Percentiles rank a stretch among this genome's conserved stretches.
These are phyloP conservation scores for Albula goreensis DNA, from an alignment of 2,113 vertebrate species.

Conservation along the genomic window DNA sequence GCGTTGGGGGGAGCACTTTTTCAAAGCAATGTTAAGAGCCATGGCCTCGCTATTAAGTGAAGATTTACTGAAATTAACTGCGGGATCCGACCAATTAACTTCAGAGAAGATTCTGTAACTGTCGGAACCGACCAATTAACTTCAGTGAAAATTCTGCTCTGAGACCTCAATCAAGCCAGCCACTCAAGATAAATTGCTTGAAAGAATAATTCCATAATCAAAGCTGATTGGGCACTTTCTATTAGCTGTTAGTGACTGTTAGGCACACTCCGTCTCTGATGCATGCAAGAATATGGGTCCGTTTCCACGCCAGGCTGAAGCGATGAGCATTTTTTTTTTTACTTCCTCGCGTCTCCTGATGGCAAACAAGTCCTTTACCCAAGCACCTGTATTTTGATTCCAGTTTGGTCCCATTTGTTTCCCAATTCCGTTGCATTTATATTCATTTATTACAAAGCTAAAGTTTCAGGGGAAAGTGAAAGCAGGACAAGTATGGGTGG, in stretches of 20 bases:
- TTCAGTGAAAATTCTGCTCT: constrained; percentile 26
- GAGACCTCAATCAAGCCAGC: constrained; percentile 18
- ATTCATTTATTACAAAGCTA: too few species aligned
- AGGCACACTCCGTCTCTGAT: neutral
- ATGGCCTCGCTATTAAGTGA: neutral
- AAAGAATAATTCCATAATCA: constrained; percentile 35
- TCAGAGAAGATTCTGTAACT: neutral
- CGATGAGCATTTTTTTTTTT: neutral
- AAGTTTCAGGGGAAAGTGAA: too few species aligned
- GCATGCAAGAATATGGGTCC: too few species aligned
- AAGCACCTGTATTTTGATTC: too few species aligned
- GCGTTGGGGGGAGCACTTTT: neutral
- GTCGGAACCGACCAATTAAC: neutral
- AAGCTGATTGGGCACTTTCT: constrained; percentile 52
- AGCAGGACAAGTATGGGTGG: too few species aligned
- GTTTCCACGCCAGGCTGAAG: neutral
- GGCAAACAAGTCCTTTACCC: too few species aligned
- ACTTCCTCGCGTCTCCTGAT: too few species aligned
- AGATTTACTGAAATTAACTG: neutral
- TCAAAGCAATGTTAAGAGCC: constrained; percentile 14
- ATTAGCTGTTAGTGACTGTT: neutral
- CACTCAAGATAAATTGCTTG: neutral
- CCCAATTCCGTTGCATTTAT: too few species aligned
- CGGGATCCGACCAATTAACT: neutral
- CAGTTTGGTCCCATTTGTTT: too few species aligned